Evolutionary conservation across 2,797 vertebrate genomes (phyloP), one percentile per base, ranked within the genome.

Genomic region (Rhinogobio ventralis): DNA sequence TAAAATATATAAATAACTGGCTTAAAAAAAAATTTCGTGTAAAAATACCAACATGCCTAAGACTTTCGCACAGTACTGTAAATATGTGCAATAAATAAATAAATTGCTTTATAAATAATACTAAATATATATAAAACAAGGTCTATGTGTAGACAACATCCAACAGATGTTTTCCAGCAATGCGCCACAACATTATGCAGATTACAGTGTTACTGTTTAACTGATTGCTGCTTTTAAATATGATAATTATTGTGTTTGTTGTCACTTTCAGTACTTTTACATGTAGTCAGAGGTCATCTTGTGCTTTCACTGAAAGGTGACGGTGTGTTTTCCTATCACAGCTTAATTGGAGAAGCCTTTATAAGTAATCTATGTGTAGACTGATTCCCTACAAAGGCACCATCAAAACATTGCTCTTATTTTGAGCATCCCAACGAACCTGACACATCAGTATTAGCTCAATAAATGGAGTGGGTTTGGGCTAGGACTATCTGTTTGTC

Each of bases 221-320:
- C 33, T 42, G 74, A 60, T 25, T 76, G 74, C 23, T 60, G 33
- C 13, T 76, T 76, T 42, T 42, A 76, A 25, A 53, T n/a, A 57
- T 39, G 74, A 53, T 42, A 42, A 76, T 60, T 76, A 1, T 5
- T n/a, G 17, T 51, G 30, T 76, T 53, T 75, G 51, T 75, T 55
- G 25, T 57, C 51, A 76, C 33, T 57, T 57, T 76, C 7, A 39
- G 13, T 57, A 76, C 20, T 39, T 55, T 73, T 51, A 20, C 25
- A 72, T 42, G n/a, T 20, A 74, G 33, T 53, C 28, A 53, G 46
- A 74, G 72, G 72, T 53, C 28, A 53, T 33, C 72, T 74, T 74
- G 46, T 30, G 19, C 45, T 72, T 69, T 39, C 10, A 69, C n/a
- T 39, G 11, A 3, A 42, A 69, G 5, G 7, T 8, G 3, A 42